Conservation (phyloP, 2,113 vertebrate genomes). For the Nerophis lumbriciformis region DNA sequence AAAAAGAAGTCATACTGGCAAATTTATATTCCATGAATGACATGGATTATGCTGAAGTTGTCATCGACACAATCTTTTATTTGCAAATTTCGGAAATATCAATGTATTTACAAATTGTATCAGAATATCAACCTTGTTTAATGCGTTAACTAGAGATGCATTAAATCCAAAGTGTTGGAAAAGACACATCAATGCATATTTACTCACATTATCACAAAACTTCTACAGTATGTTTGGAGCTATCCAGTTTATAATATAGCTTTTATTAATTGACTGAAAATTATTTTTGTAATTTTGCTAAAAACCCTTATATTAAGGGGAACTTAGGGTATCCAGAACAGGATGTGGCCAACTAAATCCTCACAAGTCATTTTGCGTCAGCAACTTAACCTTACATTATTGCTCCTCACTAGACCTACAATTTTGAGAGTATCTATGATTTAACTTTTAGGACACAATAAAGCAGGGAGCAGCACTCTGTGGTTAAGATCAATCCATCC, state of each 20-base stretch:
- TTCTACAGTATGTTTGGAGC: neutral
- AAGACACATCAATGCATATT: neutral
- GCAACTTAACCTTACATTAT: constrained; percentile 34
- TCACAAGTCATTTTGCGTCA: constrained; percentile 26
- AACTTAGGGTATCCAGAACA: neutral
- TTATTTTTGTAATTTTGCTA: neutral
- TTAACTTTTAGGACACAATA: constrained; percentile 4
- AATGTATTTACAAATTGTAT: neutral
- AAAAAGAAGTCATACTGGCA: constrained; percentile 1
- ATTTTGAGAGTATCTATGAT: constrained; percentile 21
- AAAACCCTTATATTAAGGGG: neutral
- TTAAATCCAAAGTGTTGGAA: neutral
- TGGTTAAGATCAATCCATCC: constrained; percentile 26
- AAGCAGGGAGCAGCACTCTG: constrained; percentile 6
- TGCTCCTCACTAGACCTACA: constrained; percentile 55
- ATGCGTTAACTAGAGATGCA: neutral
- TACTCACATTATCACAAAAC: too few species aligned
- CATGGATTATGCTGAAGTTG: neutral
- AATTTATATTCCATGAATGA: neutral
- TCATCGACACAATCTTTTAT: neutral
- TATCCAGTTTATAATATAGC: neutral
- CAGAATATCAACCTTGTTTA: neutral
- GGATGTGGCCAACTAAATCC: neutral
- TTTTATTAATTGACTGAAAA: neutral
- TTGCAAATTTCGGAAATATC: neutral